Base-by-base conservation (phyloP, 2,888 invertebrate species). In the Catocala nupta region DNA sequence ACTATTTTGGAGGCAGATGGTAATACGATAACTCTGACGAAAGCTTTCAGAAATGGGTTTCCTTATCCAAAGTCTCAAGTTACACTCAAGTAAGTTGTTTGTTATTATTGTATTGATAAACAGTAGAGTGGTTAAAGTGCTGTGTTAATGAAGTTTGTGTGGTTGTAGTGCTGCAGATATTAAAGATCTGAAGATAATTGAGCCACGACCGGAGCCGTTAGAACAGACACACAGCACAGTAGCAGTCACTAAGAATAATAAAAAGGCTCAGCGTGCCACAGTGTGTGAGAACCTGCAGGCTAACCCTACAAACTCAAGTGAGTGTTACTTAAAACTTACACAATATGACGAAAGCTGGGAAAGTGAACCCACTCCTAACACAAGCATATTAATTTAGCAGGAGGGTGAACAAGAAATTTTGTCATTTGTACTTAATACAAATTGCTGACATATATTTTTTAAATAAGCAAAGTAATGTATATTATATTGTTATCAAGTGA, bases 1-100 rank as follows among this genome's bases (percentile, higher is more conserved):
- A 95, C 95, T 51, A 98, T 98, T 69, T 91, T 96, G 59, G 95
- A 96, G 78, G 96, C 98, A 34, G 97, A 97, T 80, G 96, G 96
- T 55, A 91, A 93, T 50, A 95, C 95, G 54, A 95, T 98, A 70
- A 97, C 97, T 1, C 95, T 98, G 63, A 95, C 95, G 9, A 96
- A 97, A 85, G 96, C 97, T 11, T 98, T 97, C 87, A 96, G 97
- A 71, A 98, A 98, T 93, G 98, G 98, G 80, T 92, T 93, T 73
- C 94, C 94, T 0, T 94, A 93, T 70, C 93, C 93, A 0, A 93
- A 94, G 72, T 88, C 91, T 36, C 88, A 92, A 80, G 92, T 94
- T n/a, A 94, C 94, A 4, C 82, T 94, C 5, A 94, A 93, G 94
- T 94, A 82, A 84, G 90, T 80, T 55, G 16, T 13, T 25, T 45